Evolutionary conservation across 2,113 vertebrate genomes (phyloP).

Genomic region (Chaenogobius annularis): DNA sequence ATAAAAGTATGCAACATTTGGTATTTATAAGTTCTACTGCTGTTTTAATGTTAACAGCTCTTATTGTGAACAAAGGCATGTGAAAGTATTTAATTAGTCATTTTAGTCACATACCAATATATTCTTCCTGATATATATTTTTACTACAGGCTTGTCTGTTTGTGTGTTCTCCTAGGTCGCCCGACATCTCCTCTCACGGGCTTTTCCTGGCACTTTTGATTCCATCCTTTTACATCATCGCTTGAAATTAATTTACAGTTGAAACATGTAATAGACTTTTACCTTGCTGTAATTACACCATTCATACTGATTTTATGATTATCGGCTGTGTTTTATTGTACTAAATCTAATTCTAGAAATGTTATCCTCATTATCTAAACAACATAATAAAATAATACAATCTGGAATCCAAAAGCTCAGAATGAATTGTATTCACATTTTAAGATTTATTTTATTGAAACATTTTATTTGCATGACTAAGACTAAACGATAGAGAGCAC

Average conservation of each 20-base stretch:
- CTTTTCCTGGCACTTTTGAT: constrained; percentile 17
- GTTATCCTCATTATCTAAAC: not conserved
- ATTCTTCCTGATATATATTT: not conserved
- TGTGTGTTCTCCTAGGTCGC: constrained; percentile 34
- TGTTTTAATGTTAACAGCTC: no score
- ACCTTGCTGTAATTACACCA: not conserved
- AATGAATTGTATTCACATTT: not conserved
- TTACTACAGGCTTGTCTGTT: not conserved
- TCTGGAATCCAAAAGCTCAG: not conserved
- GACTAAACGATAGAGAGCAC: constrained; percentile 30
- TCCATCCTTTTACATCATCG: constrained; percentile 15
- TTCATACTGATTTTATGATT: not conserved
- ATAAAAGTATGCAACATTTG: no score
- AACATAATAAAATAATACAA: not conserved
- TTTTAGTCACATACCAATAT: not conserved
- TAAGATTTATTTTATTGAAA: not conserved
- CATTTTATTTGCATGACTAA: constrained; percentile 7
- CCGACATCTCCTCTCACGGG: constrained; percentile 25
- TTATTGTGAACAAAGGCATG: no score
- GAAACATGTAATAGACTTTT: not conserved
- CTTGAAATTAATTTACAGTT: not conserved
- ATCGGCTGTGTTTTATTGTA: not conserved
- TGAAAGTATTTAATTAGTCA: no score
- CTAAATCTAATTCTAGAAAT: not conserved
- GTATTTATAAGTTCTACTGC: no score